These are phyloP conservation scores for Lontra canadensis DNA, from an alignment of 2,113 vertebrate species.

Conservation along the genomic window DNA sequence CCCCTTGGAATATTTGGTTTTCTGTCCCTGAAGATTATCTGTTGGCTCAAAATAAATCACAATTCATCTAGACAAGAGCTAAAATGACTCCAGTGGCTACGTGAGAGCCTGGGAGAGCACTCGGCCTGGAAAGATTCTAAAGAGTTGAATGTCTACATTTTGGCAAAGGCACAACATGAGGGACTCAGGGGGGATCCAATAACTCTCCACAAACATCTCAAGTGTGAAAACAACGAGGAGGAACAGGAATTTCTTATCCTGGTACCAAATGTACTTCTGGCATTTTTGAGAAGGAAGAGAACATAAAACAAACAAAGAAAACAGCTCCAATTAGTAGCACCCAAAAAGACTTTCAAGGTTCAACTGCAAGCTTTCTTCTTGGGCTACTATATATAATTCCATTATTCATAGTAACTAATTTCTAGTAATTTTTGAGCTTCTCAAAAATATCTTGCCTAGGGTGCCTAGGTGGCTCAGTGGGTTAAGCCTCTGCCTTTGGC, in stretches of 20 bases:
- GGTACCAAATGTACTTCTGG: constrained; percentile 78
- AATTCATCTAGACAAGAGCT: constrained; percentile 37
- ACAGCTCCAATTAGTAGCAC: constrained; percentile 57
- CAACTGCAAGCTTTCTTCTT: background rate
- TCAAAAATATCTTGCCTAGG: background rate
- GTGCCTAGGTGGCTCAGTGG: too few relatives aligned
- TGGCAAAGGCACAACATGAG: constrained; percentile 40
- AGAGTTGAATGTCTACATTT: background rate
- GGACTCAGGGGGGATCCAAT: constrained; percentile 44
- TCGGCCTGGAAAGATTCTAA: background rate
- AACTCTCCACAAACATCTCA: constrained; percentile 68
- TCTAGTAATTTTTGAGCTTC: constrained; percentile 1
- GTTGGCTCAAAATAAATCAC: constrained; percentile 50
- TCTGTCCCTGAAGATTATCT: constrained; percentile 56
- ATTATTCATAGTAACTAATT: background rate
- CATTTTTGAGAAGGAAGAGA: constrained; percentile 59
- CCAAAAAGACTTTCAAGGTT: background rate
- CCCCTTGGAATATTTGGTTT: constrained; percentile 30
- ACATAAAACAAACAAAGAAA: constrained; percentile 50
- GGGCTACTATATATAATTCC: background rate
- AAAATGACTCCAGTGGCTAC: background rate
- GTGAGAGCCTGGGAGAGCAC: constrained; percentile 13
- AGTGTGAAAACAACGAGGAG: constrained; percentile 65
- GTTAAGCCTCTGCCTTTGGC: too few relatives aligned
- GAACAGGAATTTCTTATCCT: constrained; percentile 67